Percentiles rank a stretch among this genome's conserved stretches.
phyloP scores from a whole-genome alignment of 2,113 vertebrate genomes.

The Osmerus mordax region DNA sequence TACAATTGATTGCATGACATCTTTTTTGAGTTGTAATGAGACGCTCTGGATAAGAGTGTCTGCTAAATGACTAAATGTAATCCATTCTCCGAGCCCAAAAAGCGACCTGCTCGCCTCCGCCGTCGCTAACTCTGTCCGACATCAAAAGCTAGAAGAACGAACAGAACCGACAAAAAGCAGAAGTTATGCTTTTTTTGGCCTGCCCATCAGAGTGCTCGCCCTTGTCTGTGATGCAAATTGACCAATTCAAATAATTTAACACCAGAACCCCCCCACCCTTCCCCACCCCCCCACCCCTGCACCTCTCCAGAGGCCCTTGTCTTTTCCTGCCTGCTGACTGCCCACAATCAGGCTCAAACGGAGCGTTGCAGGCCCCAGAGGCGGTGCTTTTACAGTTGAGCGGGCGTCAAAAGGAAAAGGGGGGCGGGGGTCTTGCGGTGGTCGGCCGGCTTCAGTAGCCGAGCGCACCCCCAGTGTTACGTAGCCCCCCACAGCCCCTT shows the following conservation, averaged over 20 bases:
- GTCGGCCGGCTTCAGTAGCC: neutral
- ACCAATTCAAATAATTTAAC: constrained; percentile 15
- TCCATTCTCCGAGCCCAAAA: too few species aligned
- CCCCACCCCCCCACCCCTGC: neutral
- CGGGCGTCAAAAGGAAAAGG: constrained; percentile 16
- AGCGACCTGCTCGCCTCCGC: too few species aligned
- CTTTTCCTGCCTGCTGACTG: neutral
- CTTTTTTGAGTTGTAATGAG: too few species aligned
- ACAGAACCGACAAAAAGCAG: neutral
- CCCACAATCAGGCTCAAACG: constrained; percentile 1
- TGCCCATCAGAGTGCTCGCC: neutral
- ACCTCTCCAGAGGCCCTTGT: neutral
- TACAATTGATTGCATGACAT: too few species aligned
- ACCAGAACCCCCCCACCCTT: neutral
- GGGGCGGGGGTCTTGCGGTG: neutral
- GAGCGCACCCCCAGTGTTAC: neutral
- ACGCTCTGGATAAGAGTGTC: too few species aligned
- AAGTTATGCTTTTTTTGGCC: neutral
- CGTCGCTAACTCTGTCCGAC: neutral
- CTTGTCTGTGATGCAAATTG: constrained; percentile 24
- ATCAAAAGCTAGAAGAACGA: neutral
- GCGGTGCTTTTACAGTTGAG: constrained; percentile 7
- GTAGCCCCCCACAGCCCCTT: neutral
- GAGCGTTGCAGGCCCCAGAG: neutral
- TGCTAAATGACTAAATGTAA: too few species aligned